phyloP scores from a whole-genome alignment of 2,113 vertebrate genomes.

The Brachyhypopomus gauderio region DNA sequence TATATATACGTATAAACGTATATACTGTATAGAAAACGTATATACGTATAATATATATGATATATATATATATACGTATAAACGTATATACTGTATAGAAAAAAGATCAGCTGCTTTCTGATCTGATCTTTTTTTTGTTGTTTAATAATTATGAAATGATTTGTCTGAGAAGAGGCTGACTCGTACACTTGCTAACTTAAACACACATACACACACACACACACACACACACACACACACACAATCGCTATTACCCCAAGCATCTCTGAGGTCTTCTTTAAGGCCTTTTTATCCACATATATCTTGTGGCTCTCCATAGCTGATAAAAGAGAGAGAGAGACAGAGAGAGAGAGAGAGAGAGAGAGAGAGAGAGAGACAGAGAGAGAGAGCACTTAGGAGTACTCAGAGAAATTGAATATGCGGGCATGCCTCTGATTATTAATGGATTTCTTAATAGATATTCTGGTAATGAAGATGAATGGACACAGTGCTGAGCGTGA shows the following conservation, averaged over 20 bases:
- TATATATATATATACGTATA: no score
- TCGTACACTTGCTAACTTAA: neutral
- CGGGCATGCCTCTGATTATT: neutral
- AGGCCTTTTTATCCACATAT: slow-evolving; percentile 80
- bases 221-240: neutral
- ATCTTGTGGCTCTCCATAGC: slow-evolving; percentile 88
- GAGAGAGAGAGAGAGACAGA: neutral
- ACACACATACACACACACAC: neutral
- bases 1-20: no score
- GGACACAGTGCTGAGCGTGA: neutral
- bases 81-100: no score
- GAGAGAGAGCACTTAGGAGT: neutral
- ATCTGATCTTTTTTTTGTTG: neutral
- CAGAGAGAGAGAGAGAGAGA: neutral
- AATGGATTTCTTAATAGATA: slow-evolving; percentile 9
- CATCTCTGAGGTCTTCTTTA: slow-evolving; percentile 83
- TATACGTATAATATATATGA: no score
- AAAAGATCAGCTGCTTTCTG: neutral
- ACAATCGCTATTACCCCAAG: slow-evolving; percentile 75
- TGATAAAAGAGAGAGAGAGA: slow-evolving; percentile 52
- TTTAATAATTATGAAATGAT: neutral
- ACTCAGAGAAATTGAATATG: slow-evolving; percentile 7
- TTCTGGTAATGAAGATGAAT: slow-evolving; percentile 28
- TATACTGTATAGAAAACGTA: no score
- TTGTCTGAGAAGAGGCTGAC: neutral